A percentile compares a stretch with the other conserved stretches of the same genome.
Conservation (phyloP, 2,888 invertebrate genomes). For the Plusia festucae region DNA sequence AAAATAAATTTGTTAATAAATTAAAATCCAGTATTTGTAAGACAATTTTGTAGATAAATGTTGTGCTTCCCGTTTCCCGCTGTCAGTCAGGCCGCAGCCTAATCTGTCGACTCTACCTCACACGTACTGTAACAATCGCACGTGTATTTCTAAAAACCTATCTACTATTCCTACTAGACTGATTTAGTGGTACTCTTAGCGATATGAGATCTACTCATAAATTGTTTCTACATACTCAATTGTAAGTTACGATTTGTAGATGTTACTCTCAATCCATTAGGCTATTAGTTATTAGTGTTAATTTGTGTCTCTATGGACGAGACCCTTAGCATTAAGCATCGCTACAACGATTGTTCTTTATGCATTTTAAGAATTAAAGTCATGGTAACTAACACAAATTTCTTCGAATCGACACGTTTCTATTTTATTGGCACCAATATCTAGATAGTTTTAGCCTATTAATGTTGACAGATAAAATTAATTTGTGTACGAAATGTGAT, state of each 20-base stretch:
- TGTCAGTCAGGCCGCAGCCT: slow-evolving; percentile 57
- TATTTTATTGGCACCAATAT: slow-evolving; percentile 84
- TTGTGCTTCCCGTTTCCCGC: slow-evolving; percentile 7
- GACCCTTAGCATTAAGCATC: slow-evolving; percentile 70
- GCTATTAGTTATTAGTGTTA: slow-evolving; percentile 65
- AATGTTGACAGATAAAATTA: slow-evolving; percentile 66
- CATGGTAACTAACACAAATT: slow-evolving; percentile 65
- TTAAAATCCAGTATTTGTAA: background rate
- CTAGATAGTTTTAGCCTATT: slow-evolving; percentile 75
- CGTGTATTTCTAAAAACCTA: slow-evolving; percentile 73
- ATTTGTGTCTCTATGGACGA: slow-evolving; percentile 61
- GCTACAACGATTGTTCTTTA: slow-evolving; percentile 84
- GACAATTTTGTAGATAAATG: slow-evolving; percentile 1
- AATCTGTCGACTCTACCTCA: slow-evolving; percentile 74
- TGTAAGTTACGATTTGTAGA: slow-evolving; percentile 73
- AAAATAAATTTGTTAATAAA: background rate
- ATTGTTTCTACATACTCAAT: slow-evolving; percentile 71
- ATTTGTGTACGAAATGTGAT: slow-evolving; percentile 57
- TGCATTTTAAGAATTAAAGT: slow-evolving; percentile 73
- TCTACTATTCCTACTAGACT: slow-evolving; percentile 86
- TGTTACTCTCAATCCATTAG: slow-evolving; percentile 65
- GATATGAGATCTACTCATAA: slow-evolving; percentile 71
- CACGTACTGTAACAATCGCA: slow-evolving; percentile 76
- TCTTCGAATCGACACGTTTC: slow-evolving; percentile 79
- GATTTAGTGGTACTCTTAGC: slow-evolving; percentile 85